Conservation (phyloP, 2,113 vertebrate species). For the Zosterops hypoxanthus region DNA sequence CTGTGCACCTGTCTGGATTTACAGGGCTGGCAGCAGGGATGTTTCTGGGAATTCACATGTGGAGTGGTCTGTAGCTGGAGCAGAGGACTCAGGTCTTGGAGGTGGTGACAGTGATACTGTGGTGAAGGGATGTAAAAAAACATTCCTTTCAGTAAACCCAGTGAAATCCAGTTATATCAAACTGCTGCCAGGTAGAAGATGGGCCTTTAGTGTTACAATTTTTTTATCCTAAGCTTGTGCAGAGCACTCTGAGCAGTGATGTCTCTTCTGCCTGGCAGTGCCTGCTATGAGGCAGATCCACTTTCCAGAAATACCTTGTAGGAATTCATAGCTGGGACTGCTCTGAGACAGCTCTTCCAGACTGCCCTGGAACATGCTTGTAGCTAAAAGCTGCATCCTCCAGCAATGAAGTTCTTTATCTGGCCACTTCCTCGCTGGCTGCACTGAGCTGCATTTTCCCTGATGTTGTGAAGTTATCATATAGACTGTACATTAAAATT, state of each 20-base stretch:
- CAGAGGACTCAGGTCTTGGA: background rate
- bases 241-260: background rate
- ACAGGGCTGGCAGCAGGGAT: background rate
- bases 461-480: background rate
- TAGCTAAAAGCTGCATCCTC: background rate
- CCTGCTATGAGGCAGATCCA: background rate
- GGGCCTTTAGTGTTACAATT: fast-evolving
- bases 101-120: background rate
- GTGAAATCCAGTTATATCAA: background rate
- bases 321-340: background rate
- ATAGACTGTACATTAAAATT: constrained; percentile 41
- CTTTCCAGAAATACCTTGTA: background rate
- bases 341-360: background rate
- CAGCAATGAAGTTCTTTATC: background rate
- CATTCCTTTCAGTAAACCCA: background rate
- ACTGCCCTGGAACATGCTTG: background rate
- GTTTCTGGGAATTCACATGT: background rate
- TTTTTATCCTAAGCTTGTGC: background rate
- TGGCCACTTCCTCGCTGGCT: background rate
- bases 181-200: background rate
- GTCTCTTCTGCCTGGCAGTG: background rate
- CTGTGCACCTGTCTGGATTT: background rate
- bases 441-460: background rate
- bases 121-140: background rate
- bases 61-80: background rate